Percentiles rank a stretch among this genome's conserved stretches.
These are phyloP conservation scores for Brachystomella parvula DNA, from an alignment of 1,140 invertebrate genomes.

Conservation along the genomic window DNA sequence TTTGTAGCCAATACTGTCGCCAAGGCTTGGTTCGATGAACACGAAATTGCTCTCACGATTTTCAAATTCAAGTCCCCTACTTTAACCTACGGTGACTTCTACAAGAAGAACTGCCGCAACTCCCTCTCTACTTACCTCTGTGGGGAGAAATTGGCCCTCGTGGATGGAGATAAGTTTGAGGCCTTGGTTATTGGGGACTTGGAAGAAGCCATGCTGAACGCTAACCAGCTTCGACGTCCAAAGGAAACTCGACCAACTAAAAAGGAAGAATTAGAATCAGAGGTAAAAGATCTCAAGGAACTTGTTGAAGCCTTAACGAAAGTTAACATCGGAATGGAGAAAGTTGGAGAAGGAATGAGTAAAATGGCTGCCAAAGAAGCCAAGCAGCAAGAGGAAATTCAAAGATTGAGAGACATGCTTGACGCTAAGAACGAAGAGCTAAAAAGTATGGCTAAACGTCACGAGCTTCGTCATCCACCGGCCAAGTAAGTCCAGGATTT, in stretches of 20 bases:
- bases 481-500: too few species aligned
- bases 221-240: too few species aligned
- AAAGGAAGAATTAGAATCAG: too few species aligned
- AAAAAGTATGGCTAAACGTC: slow-evolving; percentile 1
- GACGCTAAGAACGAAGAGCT: background rate
- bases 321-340: background rate
- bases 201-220: too few species aligned
- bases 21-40: background rate
- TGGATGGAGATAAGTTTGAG: background rate
- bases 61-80: background rate
- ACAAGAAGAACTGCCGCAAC: background rate
- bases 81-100: background rate
- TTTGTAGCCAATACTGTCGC: background rate
- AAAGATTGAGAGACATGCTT: background rate
- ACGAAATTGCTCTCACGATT: background rate
- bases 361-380: too few species aligned
- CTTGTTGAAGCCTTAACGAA: too few species aligned
- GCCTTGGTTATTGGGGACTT: too few species aligned
- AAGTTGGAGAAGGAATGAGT: too few species aligned
- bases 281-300: too few species aligned
- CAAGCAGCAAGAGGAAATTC: background rate
- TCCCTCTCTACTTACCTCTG: background rate
- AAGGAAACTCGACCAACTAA: too few species aligned
- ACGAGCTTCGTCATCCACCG: too few species aligned
- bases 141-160: background rate